Percentiles rank a stretch among this genome's conserved stretches.
Conservation (phyloP, 2,113 vertebrate species). For the Zosterops pallidus region DNA sequence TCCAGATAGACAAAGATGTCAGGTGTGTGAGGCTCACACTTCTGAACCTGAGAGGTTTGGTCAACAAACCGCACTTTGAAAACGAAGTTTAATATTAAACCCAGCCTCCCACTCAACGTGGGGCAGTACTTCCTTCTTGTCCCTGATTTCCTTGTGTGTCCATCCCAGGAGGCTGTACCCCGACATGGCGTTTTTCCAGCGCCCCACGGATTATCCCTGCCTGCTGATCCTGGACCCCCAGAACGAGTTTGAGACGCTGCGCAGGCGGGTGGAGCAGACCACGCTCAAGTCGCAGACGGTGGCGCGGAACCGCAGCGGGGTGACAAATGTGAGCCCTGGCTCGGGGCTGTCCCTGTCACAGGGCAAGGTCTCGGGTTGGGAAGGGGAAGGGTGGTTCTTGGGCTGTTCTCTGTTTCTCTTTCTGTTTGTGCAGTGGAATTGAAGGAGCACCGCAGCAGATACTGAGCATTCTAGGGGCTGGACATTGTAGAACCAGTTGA, state of each 20-base stretch:
- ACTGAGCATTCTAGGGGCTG: not conserved
- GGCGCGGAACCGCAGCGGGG: conserved; percentile 92
- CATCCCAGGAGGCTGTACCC: conserved; percentile 87
- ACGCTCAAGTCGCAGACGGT: conserved; percentile 94
- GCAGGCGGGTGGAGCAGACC: conserved; percentile 91
- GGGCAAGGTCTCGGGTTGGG: not conserved
- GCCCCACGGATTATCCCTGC: conserved; percentile 91
- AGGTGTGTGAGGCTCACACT: conserved; percentile 74
- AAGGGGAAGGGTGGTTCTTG: not conserved
- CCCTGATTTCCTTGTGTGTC: not conserved
- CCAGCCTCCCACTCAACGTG: not conserved
- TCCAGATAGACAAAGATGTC: conserved; percentile 98
- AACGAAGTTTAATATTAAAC: not conserved
- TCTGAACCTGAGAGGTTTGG: not conserved
- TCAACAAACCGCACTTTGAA: not conserved
- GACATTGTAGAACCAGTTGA: not conserved
- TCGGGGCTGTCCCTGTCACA: not conserved
- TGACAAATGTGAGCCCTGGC: conserved; percentile 88
- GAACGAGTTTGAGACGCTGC: conserved; percentile 94
- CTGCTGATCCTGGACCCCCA: conserved; percentile 93
- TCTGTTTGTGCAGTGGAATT: not conserved
- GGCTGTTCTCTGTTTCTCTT: not conserved
- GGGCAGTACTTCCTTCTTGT: not conserved
- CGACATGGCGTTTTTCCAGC: conserved; percentile 97
- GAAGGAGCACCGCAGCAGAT: not conserved